phyloP scores from a whole-genome alignment of 2,113 vertebrate species.

The Perca schrenkii region DNA sequence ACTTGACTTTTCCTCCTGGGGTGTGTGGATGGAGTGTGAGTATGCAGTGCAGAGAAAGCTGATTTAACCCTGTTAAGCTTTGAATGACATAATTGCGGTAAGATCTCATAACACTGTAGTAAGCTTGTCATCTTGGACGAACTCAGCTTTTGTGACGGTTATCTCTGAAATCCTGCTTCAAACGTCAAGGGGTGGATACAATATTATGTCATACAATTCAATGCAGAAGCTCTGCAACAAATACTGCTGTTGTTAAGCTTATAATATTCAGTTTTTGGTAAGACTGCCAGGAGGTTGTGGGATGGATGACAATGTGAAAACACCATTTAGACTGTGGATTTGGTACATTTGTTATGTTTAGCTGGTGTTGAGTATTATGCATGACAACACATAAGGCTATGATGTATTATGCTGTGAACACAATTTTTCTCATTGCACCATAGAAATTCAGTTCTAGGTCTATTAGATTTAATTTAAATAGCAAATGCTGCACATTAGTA shows the following conservation, averaged over 20 bases:
- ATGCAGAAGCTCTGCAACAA: neutral
- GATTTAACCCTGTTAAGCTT: slow-evolving; percentile 11
- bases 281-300: neutral
- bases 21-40: slow-evolving; percentile 5
- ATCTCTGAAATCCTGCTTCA: neutral
- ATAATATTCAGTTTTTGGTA: neutral
- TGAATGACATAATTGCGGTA: slow-evolving; percentile 3
- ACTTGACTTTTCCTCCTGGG: slow-evolving; percentile 20
- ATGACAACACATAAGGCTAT: neutral
- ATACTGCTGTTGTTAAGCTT: neutral
- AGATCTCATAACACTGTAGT: neutral
- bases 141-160: neutral
- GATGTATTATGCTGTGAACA: neutral
- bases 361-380: neutral
- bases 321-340: neutral
- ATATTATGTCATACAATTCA: neutral
- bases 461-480: neutral
- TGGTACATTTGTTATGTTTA: neutral
- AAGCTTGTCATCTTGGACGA: neutral
- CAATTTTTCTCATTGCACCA: neutral
- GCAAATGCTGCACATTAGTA: neutral
- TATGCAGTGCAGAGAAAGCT: neutral
- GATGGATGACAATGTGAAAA: neutral
- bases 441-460: neutral
- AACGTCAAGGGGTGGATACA: neutral